Conservation (phyloP, 2,113 vertebrate genomes). For the Beaufortia kweichowensis region DNA sequence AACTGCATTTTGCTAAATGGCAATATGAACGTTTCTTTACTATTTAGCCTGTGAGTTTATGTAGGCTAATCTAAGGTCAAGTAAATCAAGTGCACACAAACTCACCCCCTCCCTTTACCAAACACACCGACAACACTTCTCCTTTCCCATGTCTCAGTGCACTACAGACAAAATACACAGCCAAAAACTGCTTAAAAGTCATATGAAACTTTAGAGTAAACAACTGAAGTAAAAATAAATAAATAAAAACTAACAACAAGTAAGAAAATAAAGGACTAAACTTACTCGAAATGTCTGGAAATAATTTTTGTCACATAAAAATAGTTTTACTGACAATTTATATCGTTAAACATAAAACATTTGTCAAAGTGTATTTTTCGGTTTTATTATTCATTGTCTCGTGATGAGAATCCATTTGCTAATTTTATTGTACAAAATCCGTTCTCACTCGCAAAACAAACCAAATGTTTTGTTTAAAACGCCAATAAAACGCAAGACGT, state of each 20-base stretch:
- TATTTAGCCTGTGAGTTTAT: not conserved
- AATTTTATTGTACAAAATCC: not conserved
- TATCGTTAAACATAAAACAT: not conserved
- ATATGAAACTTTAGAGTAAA: not conserved
- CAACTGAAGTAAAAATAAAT: not conserved
- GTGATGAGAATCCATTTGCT: not conserved
- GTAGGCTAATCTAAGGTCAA: constrained; percentile 4
- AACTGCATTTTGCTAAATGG: not conserved
- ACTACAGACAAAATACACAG: not conserved
- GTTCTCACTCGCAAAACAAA: constrained; percentile 1
- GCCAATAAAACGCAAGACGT: not conserved
- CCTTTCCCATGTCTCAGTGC: constrained; percentile 4
- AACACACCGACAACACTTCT: not conserved
- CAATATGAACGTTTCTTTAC: not conserved
- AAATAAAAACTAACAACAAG: not conserved
- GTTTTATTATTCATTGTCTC: not conserved
- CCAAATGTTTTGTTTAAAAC: not conserved
- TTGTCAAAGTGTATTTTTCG: not conserved
- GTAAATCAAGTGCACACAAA: not conserved
- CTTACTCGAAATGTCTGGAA: not conserved
- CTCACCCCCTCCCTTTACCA: not conserved
- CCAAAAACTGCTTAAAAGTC: no score
- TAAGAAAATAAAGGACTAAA: not conserved
- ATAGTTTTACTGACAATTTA: not conserved
- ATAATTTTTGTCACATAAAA: not conserved